Percentiles rank a stretch among this genome's conserved stretches.
phyloP scores from a whole-genome alignment of 2,888 invertebrate genomes.

The Alviniconcha strummeri region DNA sequence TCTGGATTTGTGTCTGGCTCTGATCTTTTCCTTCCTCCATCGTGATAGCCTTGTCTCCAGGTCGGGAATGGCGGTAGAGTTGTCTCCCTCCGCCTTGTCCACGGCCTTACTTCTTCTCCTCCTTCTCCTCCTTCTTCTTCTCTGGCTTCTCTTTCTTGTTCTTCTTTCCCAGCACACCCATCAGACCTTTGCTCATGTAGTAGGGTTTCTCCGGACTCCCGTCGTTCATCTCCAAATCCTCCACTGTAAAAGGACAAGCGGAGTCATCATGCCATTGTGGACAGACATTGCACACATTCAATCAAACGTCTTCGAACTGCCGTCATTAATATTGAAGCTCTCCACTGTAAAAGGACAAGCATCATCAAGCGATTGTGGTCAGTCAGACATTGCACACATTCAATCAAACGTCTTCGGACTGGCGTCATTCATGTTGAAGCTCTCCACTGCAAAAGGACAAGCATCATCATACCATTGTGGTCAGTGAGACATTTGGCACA shows the following conservation, averaged over 20 bases:
- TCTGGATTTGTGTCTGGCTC: too few relatives aligned
- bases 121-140: not conserved
- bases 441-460: too few relatives aligned
- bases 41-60: too few relatives aligned
- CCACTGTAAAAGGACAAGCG: conserved; percentile 25
- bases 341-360: conserved; percentile 25
- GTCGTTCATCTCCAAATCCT: conserved; percentile 38
- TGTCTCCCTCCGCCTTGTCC: too few relatives aligned
- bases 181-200: conserved; percentile 38
- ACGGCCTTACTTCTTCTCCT: not conserved
- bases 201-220: conserved; percentile 35
- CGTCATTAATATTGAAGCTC: conserved; percentile 35
- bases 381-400: conserved; percentile 25
- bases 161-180: conserved; percentile 31
- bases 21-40: too few relatives aligned
- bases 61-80: too few relatives aligned
- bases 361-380: not conserved
- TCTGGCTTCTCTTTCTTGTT: conserved; percentile 23
- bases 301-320: not conserved
- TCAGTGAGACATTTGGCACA: too few relatives aligned
- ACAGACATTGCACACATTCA: conserved; percentile 23
- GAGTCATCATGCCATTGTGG: not conserved
- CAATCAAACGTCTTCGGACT: too few relatives aligned
- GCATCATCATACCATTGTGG: too few relatives aligned
- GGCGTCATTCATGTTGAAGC: too few relatives aligned